A percentile compares a stretch with the other conserved stretches of the same genome.
These are phyloP conservation scores for Linyphia triangularis DNA, from an alignment of 2,888 invertebrate species.

Conservation along the genomic window DNA sequence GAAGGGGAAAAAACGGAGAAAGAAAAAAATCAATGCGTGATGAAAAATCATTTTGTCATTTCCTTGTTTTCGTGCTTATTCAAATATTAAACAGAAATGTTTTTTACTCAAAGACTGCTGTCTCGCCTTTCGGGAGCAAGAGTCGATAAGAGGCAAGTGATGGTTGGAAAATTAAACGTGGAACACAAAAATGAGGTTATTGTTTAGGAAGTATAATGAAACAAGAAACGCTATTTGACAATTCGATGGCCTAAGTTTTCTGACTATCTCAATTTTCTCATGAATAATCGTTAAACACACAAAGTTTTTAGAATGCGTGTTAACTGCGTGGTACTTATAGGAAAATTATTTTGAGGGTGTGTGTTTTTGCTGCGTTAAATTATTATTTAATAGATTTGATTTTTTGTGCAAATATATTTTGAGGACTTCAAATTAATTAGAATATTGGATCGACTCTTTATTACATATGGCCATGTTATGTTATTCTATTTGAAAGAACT, in stretches of 20 bases:
- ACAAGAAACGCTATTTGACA: not conserved
- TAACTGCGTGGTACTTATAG: too few relatives aligned
- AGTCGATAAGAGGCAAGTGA: constrained; percentile 11
- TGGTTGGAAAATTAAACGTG: not conserved
- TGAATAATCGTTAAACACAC: too few relatives aligned
- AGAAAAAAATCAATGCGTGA: constrained; percentile 51
- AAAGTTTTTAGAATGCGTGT: too few relatives aligned
- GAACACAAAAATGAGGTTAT: not conserved
- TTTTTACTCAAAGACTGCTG: not conserved
- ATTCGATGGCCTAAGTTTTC: not conserved
- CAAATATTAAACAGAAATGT: constrained; percentile 34
- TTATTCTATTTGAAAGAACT: too few relatives aligned
- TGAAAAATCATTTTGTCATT: constrained; percentile 67
- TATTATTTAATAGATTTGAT: too few relatives aligned
- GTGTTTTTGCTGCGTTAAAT: too few relatives aligned
- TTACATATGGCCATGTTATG: too few relatives aligned
- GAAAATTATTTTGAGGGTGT: too few relatives aligned
- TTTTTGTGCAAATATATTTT: too few relatives aligned
- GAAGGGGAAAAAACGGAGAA: not conserved
- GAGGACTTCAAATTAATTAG: too few relatives aligned
- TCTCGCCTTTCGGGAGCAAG: not conserved
- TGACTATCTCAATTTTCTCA: too few relatives aligned
- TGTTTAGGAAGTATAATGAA: not conserved
- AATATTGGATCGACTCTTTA: too few relatives aligned
- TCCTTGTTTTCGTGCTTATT: constrained; percentile 29